Evolutionary conservation across 2,113 vertebrate genomes (phyloP).

Genomic region (Chloropsis cyanopogon): DNA sequence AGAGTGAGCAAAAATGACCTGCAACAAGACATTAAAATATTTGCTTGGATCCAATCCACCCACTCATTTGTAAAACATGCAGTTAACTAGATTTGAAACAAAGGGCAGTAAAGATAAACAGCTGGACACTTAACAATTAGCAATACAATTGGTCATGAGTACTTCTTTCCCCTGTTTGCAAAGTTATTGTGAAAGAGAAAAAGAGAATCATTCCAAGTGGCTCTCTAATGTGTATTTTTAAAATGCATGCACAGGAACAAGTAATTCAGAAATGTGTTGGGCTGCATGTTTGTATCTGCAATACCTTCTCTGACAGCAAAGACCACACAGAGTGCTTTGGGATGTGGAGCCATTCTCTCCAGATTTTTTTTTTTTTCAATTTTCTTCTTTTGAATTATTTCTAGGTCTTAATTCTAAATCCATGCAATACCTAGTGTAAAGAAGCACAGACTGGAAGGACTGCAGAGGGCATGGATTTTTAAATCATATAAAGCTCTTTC

Average conservation of each 20-base stretch:
- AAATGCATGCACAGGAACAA: neutral
- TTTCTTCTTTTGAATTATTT: neutral
- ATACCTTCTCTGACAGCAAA: neutral
- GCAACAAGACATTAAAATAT: neutral
- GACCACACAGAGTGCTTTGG: neutral
- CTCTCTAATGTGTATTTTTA: neutral
- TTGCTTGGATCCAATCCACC: conserved; percentile 1
- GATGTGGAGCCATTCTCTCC: neutral
- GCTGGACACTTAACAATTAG: neutral
- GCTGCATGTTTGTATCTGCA: neutral
- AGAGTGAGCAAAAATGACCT: neutral
- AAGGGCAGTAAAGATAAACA: conserved; percentile 47
- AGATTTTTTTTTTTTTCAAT: neutral
- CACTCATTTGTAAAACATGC: neutral
- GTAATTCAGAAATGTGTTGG: neutral
- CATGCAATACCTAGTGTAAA: neutral
- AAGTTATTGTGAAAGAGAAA: neutral
- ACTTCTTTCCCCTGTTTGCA: neutral
- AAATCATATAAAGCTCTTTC: neutral
- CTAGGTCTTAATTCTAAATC: neutral
- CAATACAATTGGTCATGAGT: neutral
- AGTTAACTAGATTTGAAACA: conserved; percentile 3
- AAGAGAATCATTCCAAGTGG: neutral
- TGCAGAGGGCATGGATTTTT: neutral
- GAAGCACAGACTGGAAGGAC: neutral